Evolutionary conservation across 2,113 vertebrate genomes (phyloP).

Genomic region (Clarias gariepinus): DNA sequence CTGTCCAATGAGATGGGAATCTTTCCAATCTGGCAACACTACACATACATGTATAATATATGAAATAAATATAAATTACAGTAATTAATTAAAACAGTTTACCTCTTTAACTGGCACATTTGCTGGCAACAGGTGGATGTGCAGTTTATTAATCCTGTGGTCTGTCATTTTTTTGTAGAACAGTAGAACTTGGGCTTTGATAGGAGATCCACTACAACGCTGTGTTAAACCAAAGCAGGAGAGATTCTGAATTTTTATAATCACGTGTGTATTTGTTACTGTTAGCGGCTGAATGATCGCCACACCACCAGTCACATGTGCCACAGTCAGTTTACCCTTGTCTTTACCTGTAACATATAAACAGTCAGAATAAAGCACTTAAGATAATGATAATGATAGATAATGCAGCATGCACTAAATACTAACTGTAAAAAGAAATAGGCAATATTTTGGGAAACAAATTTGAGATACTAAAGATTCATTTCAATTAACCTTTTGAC

Average conservation of each 20-base stretch:
- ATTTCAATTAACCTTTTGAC: not conserved
- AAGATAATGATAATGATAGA: too few species aligned
- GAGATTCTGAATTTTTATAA: slow-evolving; percentile 24
- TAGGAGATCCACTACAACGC: not conserved
- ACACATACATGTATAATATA: not conserved
- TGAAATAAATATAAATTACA: not conserved
- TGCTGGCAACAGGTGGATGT: slow-evolving; percentile 30
- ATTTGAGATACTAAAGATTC: too few species aligned
- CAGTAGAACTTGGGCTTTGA: slow-evolving; percentile 42
- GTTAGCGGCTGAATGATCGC: slow-evolving; percentile 25
- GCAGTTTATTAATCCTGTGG: not conserved
- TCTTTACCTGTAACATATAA: slow-evolving; percentile 29
- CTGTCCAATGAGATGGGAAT: too few species aligned
- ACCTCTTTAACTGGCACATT: slow-evolving; percentile 21
- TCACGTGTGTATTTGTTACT: slow-evolving; percentile 40
- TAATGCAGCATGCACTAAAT: too few species aligned
- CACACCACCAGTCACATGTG: slow-evolving; percentile 26
- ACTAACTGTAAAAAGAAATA: too few species aligned
- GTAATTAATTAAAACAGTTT: not conserved
- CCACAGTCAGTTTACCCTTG: slow-evolving; percentile 30
- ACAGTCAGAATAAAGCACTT: not conserved
- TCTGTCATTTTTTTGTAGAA: slow-evolving; percentile 1
- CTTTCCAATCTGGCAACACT: too few species aligned
- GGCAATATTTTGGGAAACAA: too few species aligned
- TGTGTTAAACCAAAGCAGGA: slow-evolving; percentile 22